Evolutionary conservation across 2,113 vertebrate species (phyloP), one percentile per base, ranked within the genome.

Genomic region (Tachuris rubrigastra): DNA sequence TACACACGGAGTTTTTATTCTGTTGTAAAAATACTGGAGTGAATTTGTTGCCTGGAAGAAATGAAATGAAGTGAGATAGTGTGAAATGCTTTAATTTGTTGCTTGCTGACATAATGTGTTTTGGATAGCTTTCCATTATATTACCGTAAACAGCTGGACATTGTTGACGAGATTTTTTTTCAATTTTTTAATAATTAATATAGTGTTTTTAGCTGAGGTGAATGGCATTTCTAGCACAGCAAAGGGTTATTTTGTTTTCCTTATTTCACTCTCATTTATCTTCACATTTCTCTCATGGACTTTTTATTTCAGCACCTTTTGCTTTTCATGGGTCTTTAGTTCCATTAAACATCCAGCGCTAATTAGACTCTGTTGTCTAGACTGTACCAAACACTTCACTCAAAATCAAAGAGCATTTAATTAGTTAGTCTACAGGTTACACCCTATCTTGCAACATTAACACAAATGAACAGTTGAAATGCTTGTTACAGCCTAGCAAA

Each of bases 381-480:
- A 93, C 91, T 86, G 69, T 95, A 96, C 88, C 93, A 89, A 95
- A 95, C 96, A 96, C 89, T 97, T 98, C 85, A 87, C 82, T 97
- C 93, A 97, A 96, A 96, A 97, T 97, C 93, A 96, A 97, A 98
- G 96, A 96, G 89, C 94, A 95, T 92, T 96, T 98, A 97, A 97
- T 98, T 97, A 96, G 89, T 93, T 95, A 93, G 93, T 84, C 93
- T 93, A 89, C 93, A 94, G 89, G 95, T 95, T 96, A 74, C 85
- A 93, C 85, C 65, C 89, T 77, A 90, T 88, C 87, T 90, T 91
- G 95, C 89, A 93, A 96, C 71, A 95, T 78, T 95, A 83, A 91
- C 81, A 58, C 84, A 97, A 88, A 88, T 65, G 95, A 97, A 96
- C 58, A 95, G 66, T 44, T 87, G 93, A 96, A 96, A 96, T 30